Percentiles rank a stretch among this genome's conserved stretches.
These are phyloP conservation scores for Philopotamus ludificatus DNA, from an alignment of 1,140 invertebrate genomes.

Conservation along the genomic window DNA sequence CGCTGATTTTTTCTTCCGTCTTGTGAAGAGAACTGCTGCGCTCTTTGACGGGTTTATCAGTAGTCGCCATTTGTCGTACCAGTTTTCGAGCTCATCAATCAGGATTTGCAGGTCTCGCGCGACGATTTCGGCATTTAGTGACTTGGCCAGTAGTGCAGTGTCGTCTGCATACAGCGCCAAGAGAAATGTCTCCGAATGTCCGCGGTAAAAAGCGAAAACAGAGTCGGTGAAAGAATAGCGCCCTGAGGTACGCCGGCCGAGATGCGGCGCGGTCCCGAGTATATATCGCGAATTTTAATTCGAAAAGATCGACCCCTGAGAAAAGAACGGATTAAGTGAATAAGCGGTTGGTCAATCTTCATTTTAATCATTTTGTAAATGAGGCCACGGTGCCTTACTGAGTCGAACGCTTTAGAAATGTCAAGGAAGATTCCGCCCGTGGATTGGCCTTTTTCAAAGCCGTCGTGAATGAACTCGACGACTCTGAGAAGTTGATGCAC, in stretches of 20 bases:
- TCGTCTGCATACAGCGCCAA: no score
- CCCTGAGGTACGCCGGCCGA: slow-evolving; percentile 41
- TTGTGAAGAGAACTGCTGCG: not conserved
- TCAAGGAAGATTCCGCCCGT: no score
- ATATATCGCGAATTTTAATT: not conserved
- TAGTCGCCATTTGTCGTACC: slow-evolving; percentile 43
- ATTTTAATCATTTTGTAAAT: no score
- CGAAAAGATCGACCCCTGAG: not conserved
- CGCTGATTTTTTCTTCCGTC: not conserved
- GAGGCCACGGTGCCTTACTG: no score
- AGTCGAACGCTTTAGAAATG: no score
- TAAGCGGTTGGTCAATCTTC: slow-evolving; percentile 31
- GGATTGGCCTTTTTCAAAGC: no score
- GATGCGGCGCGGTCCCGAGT: slow-evolving; percentile 22
- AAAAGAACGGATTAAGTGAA: slow-evolving; percentile 25
- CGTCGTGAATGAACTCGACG: no score
- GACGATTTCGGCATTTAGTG: no score
- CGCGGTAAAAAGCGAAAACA: slow-evolving; percentile 38
- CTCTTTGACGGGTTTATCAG: slow-evolving; percentile 43
- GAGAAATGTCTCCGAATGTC: slow-evolving; percentile 24
- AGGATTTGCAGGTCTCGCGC: no score
- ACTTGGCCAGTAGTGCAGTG: no score
- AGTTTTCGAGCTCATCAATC: no score
- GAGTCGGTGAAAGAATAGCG: slow-evolving; percentile 33
- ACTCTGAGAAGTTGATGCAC: no score